These are phyloP conservation scores for Cygnus buccinator DNA, from an alignment of 2,113 vertebrate genomes.

Conservation along the genomic window DNA sequence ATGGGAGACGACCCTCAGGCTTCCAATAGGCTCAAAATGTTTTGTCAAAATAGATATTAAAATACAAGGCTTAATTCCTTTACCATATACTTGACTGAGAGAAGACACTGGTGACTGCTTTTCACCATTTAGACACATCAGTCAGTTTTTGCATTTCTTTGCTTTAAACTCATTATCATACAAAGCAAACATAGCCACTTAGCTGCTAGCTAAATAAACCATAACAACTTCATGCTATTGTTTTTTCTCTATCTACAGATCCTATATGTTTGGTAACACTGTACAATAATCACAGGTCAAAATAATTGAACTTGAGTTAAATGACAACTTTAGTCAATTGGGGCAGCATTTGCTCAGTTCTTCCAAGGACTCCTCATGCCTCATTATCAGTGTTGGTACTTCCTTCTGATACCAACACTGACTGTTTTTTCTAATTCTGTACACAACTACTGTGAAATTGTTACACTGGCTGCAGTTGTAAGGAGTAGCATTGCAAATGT, in stretches of 20 bases:
- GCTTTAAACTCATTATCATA: background rate
- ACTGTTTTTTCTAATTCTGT: background rate
- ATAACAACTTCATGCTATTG: background rate
- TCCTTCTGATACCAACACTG: background rate
- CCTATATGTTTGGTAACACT: background rate
- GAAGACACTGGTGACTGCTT: background rate
- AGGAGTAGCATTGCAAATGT: background rate
- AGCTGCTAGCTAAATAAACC: background rate
- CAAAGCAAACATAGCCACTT: background rate
- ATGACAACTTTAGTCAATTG: background rate
- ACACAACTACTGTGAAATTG: background rate
- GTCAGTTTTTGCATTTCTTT: background rate
- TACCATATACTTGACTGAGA: background rate
- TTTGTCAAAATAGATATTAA: background rate
- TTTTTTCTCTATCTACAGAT: background rate
- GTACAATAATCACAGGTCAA: background rate
- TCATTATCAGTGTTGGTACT: background rate
- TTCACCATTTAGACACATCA: background rate
- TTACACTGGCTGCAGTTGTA: background rate
- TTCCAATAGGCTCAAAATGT: background rate
- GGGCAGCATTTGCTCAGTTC: background rate
- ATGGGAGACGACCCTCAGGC: background rate
- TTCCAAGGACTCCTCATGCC: background rate
- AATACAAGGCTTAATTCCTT: background rate
- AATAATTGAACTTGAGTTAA: background rate